Evolutionary conservation across 2,888 invertebrate genomes (phyloP), one percentile per base, ranked within the genome.

Genomic region (Idaea straminata): DNA sequence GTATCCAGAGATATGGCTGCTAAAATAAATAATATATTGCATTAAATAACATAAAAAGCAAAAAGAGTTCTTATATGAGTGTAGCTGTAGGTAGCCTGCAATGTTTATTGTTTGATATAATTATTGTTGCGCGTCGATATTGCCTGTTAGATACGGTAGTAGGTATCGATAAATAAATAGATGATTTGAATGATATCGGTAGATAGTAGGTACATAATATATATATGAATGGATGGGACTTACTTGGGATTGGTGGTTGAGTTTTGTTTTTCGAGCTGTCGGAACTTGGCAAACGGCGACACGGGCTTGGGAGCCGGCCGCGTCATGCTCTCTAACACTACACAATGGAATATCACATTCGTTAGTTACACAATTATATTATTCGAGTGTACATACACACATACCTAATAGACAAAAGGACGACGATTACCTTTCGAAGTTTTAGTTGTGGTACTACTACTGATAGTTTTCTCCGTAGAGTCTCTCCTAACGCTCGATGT

Each of bases 211-310:
- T 25, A 25, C 25, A 25, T 25, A 25, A 25, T 25, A 25, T 25
- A 15, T 15, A 15, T 58, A 5, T 15, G 7, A 58, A 15, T 58
- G 58, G 59, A 25, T 5, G 59, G 35, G 64, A 87, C 94, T 95
- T 94, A 97, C 97, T 96, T 96, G 89, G 96, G 96, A 81, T 95
- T 94, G 84, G 95, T 95, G 82, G 94, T 94, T 79, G 97, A 96
- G 88, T 96, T 96, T 92, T 97, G 97, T 86, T 96, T 96, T 89
- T 98, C 98, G 89, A 98, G 95, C 93, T 98, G 97, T 87, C 96
- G 96, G 94, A 98, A 98, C 94, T 97, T 98, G 84, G 97, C 96
- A 92, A 98, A 97, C 72, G 98, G 97, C 80, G 97, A 97, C 83
- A 96, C 94, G 76, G 96, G 95, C 87, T 95, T 96, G 86, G 87